These are phyloP conservation scores for Rhogogaster chlorosoma DNA, from an alignment of 2,888 invertebrate species.

Conservation along the genomic window DNA sequence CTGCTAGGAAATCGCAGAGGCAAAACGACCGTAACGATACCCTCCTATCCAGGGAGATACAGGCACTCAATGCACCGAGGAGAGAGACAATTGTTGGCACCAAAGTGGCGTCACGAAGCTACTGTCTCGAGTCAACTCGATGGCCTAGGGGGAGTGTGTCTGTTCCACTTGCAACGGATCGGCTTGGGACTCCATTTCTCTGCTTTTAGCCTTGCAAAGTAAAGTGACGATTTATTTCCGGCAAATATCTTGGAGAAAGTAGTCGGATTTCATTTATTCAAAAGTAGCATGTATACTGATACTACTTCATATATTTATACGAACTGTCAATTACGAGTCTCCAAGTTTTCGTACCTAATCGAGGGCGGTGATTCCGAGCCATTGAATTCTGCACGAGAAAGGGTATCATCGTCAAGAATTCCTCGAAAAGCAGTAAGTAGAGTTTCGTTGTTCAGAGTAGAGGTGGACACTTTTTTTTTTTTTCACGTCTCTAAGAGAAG, in stretches of 20 bases:
- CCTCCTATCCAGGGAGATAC: slow-evolving; percentile 1
- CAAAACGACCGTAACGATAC: slow-evolving; percentile 11
- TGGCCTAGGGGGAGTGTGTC: not conserved
- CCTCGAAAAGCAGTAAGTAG: not conserved
- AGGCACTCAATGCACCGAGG: slow-evolving; percentile 12
- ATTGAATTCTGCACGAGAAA: not conserved
- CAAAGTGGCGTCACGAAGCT: slow-evolving; percentile 15
- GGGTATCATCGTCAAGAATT: not conserved
- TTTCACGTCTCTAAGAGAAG: not conserved
- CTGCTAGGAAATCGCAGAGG: not conserved
- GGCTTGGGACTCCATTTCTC: not conserved
- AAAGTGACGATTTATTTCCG: not conserved
- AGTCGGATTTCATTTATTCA: not conserved
- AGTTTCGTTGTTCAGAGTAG: slow-evolving; percentile 21
- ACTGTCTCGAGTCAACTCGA: slow-evolving; percentile 25
- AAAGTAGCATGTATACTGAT: not conserved
- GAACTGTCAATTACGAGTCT: not conserved
- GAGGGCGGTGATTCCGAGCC: not conserved
- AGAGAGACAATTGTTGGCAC: slow-evolving; percentile 20
- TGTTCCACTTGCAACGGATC: slow-evolving; percentile 4
- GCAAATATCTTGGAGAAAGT: not conserved
- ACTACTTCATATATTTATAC: not conserved
- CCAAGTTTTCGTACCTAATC: not conserved
- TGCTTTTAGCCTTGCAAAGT: not conserved
- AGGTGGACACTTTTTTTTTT: not conserved